These are phyloP conservation scores for Nicator chloris DNA, from an alignment of 2,113 vertebrate species.

Conservation along the genomic window DNA sequence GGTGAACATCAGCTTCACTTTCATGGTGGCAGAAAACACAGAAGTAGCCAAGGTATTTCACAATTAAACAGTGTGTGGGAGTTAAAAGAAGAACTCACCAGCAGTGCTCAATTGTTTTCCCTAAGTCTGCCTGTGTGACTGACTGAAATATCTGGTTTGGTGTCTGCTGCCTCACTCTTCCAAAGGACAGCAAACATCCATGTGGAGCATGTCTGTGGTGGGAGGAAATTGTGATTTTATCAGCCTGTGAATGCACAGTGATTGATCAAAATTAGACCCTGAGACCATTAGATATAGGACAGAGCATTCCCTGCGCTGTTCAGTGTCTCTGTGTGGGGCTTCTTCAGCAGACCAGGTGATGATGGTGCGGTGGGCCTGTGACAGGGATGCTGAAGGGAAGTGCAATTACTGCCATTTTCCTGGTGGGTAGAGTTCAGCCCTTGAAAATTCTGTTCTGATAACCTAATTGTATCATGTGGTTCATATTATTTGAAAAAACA, in stretches of 20 bases:
- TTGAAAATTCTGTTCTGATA: background rate
- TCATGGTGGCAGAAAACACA: constrained; percentile 90
- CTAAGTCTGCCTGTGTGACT: background rate
- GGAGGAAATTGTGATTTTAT: background rate
- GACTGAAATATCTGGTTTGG: background rate
- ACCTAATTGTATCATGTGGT: background rate
- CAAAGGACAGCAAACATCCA: background rate
- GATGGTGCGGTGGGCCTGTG: background rate
- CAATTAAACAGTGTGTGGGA: background rate
- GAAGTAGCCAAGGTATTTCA: constrained; percentile 88
- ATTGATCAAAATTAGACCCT: background rate
- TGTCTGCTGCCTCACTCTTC: background rate
- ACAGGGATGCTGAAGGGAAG: background rate
- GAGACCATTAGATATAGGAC: background rate
- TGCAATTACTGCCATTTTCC: background rate
- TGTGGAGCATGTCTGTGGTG: background rate
- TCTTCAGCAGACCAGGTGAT: background rate
- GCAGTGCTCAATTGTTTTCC: background rate
- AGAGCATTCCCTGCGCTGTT: background rate
- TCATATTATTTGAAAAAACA: background rate
- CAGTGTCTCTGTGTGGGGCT: background rate
- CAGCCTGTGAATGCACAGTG: background rate
- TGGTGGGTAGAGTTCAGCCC: background rate
- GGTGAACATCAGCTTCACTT: constrained; percentile 97
- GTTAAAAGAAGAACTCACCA: background rate